Conservation (phyloP, 2,888 invertebrate genomes). For the Arge pagana region DNA sequence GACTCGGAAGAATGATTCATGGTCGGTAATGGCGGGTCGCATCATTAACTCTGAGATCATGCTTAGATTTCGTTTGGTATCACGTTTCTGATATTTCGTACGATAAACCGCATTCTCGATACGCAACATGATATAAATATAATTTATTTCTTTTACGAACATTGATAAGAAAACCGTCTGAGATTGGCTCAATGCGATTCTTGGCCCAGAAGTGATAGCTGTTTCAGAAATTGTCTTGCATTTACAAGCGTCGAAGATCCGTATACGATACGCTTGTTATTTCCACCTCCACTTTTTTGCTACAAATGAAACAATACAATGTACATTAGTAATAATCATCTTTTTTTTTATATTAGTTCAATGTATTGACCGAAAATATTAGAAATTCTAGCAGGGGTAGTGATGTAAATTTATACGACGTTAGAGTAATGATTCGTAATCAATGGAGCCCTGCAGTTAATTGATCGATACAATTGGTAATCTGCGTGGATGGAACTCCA, state of each 20-base stretch:
- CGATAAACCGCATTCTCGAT: too few relatives aligned
- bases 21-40: too few relatives aligned
- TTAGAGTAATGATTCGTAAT: too few relatives aligned
- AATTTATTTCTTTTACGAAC: constrained; percentile 8
- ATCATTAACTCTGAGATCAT: too few relatives aligned
- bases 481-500: too few relatives aligned
- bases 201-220: constrained; percentile 79
- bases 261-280: constrained; percentile 84
- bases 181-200: constrained; percentile 70
- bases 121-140: too few relatives aligned
- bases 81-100: too few relatives aligned
- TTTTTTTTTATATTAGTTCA: not conserved
- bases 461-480: too few relatives aligned
- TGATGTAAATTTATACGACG: not conserved
- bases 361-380: constrained; percentile 13
- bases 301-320: constrained; percentile 57
- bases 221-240: constrained; percentile 92
- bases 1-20: too few relatives aligned
- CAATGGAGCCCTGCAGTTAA: too few relatives aligned
- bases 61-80: too few relatives aligned
- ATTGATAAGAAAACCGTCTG: too few relatives aligned
- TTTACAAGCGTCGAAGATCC: constrained; percentile 94
- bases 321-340: not conserved
- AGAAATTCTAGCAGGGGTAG: constrained; percentile 2
- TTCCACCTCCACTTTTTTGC: constrained; percentile 75